These are phyloP conservation scores for Salvator merianae DNA, from an alignment of 2,113 vertebrate genomes.

Conservation along the genomic window DNA sequence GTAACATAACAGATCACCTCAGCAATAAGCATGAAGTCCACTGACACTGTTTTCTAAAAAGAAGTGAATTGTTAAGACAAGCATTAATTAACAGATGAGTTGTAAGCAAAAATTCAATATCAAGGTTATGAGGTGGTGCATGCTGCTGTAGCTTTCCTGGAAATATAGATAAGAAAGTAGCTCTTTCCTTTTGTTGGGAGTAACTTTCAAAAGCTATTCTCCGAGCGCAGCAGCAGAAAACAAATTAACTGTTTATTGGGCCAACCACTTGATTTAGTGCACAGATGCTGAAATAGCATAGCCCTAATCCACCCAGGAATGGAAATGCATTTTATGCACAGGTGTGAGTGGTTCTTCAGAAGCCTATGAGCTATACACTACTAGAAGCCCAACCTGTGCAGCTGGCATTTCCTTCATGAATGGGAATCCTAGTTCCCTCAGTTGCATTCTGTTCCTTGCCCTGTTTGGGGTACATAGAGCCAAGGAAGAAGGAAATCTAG, in stretches of 20 bases:
- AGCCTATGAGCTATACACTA: background rate
- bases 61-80: slow-evolving; percentile 46
- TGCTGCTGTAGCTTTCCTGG: slow-evolving; percentile 18
- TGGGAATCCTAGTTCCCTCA: background rate
- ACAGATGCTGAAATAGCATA: slow-evolving; percentile 11
- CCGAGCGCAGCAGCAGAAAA: slow-evolving; percentile 17
- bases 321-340: background rate
- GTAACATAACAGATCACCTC: slow-evolving; percentile 12
- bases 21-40: slow-evolving; percentile 42
- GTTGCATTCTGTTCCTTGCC: too few species aligned
- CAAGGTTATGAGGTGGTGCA: slow-evolving; percentile 19
- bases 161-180: slow-evolving; percentile 23
- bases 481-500: too few species aligned
- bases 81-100: slow-evolving; percentile 53
- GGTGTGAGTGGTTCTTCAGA: background rate
- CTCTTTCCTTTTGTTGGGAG: slow-evolving; percentile 35
- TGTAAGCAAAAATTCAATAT: slow-evolving; percentile 41
- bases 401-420: too few species aligned
- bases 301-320: background rate
- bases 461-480: background rate
- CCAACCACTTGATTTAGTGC: slow-evolving; percentile 15
- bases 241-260: slow-evolving; percentile 10
- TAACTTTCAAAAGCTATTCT: slow-evolving; percentile 38
- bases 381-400: background rate
- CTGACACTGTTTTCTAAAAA: slow-evolving; percentile 38